Base-by-base conservation (phyloP, 1,140 invertebrate genomes). In the Argopecten irradians region DNA sequence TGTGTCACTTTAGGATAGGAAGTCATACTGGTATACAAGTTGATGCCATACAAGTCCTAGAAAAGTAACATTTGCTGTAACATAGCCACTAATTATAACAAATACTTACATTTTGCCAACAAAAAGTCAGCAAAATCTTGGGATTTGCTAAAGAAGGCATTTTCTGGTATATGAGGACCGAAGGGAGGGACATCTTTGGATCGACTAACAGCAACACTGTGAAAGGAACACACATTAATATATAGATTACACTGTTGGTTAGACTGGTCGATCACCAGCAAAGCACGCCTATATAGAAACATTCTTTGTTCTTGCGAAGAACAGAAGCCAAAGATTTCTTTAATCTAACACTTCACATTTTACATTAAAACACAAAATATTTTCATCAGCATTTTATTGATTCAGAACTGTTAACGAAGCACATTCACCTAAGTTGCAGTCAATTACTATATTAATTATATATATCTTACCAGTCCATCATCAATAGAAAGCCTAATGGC, bases 181-280 rank as follows among this genome's bases (percentile, higher is more conserved):
- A 99, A 99, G 84, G 98, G 97, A 89, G 98, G 98, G 83, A 99
- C 98, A 96, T 99, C 98, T 96, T 98, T 99, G 85, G 98, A 99
- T 92, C 99, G 97, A 89, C 97, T 98, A 0, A 99, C 98, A 41
- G 98, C 97, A 92, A 99, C 97, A 94, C 97, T 98, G 93, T 82
- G 95, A 93, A 55, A 84, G 82, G 86, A 28, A 85, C 43, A 34
- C 34, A 86, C n/a, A 71, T 28, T 11, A 71, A 71, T 11, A 71
- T 71, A 28, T 11, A 16, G 55, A 71, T n/a, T n/a, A 2, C 36
- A 39, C 36, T 8, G 36, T 8, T 39, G 36, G 5, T 39, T 39
- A 5, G 13, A 13, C 13, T 39, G 5, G 8, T 28, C 14, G 2
- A 28, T 71, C n/a, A 16, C 8, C 1, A 11, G n/a, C 8, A 71